These are phyloP conservation scores for Operophtera brumata DNA, from an alignment of 2,888 invertebrate species.

Conservation along the genomic window DNA sequence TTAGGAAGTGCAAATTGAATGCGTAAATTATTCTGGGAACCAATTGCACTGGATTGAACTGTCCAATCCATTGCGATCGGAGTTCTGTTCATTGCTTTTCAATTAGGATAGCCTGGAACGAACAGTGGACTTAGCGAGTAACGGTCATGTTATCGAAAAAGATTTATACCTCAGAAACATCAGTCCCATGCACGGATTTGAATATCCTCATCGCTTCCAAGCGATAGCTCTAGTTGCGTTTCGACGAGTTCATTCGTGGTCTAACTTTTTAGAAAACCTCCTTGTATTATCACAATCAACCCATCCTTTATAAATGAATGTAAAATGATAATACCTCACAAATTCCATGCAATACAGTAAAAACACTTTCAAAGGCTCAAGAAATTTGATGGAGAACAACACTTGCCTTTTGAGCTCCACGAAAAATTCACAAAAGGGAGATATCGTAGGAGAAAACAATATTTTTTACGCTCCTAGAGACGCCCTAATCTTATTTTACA, in stretches of 20 bases:
- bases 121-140: no score
- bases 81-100: background rate
- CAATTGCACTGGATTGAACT: slow-evolving; percentile 1
- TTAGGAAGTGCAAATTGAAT: slow-evolving; percentile 27
- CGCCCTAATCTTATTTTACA: slow-evolving; percentile 7
- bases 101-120: no score
- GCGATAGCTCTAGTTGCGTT: no score
- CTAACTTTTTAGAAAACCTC: background rate
- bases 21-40: slow-evolving; percentile 12
- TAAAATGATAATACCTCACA: background rate
- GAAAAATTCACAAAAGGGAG: background rate
- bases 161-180: no score
- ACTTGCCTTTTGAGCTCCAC: slow-evolving; percentile 38
- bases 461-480: background rate
- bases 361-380: slow-evolving; percentile 6
- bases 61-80: slow-evolving; percentile 4
- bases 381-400: slow-evolving; percentile 32
- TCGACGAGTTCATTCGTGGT: no score
- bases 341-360: background rate
- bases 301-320: background rate
- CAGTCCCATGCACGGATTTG: no score
- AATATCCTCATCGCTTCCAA: no score
- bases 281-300: background rate
- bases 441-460: background rate
- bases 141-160: no score